These are phyloP conservation scores for Myotis planiceps DNA, from an alignment of 2,797 vertebrate genomes.

Conservation along the genomic window DNA sequence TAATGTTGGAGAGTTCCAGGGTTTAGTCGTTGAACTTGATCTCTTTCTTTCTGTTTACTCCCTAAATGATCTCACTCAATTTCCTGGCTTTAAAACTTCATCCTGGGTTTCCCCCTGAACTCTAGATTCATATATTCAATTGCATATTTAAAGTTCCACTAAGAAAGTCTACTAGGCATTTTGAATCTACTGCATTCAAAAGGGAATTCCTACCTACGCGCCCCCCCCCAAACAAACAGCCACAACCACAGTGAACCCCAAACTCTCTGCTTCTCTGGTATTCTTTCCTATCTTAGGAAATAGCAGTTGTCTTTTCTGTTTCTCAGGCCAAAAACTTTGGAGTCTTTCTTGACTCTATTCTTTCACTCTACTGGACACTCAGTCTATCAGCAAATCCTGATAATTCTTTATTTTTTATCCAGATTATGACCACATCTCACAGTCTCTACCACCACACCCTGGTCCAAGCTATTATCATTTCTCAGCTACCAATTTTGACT, in stretches of 20 bases:
- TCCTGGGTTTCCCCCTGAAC: neutral
- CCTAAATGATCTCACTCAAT: neutral
- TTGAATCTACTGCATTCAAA: constrained; percentile 15
- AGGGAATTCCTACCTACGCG: neutral
- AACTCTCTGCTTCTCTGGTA: neutral
- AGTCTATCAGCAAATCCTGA: neutral
- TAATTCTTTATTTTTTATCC: neutral
- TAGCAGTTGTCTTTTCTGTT: neutral
- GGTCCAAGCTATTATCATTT: neutral
- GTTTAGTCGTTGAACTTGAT: neutral
- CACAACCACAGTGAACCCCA: neutral
- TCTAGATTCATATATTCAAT: neutral
- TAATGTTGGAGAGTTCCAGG: neutral
- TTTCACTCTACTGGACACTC: neutral
- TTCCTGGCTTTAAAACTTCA: constrained; percentile 28
- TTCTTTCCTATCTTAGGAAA: neutral
- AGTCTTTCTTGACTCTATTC: neutral
- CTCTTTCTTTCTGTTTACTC: neutral
- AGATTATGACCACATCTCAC: neutral
- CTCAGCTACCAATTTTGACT: neutral
- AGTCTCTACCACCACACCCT: neutral
- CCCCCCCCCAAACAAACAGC: neutral
- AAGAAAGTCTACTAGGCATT: constrained; percentile 10
- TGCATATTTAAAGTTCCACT: neutral
- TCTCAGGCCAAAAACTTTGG: neutral